These are phyloP conservation scores for Notamacropus eugenii DNA, from an alignment of 2,797 vertebrate species.

Conservation along the genomic window DNA sequence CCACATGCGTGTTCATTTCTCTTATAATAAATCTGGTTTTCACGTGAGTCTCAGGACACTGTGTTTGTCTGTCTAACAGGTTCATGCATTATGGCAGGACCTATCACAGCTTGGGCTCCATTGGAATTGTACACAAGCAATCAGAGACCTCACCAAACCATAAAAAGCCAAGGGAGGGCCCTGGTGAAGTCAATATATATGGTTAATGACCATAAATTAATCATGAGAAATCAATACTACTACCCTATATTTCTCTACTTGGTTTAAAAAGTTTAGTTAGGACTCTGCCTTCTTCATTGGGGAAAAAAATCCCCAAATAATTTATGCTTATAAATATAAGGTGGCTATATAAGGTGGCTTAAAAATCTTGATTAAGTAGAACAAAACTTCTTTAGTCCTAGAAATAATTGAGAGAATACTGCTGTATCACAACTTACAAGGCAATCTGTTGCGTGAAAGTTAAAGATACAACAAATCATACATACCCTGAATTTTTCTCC, in stretches of 20 bases:
- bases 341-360: too few relatives aligned
- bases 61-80: background rate
- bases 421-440: background rate
- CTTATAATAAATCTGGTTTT: background rate
- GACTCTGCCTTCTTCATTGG: background rate
- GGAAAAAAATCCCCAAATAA: background rate
- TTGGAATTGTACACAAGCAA: background rate
- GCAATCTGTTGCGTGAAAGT: background rate
- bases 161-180: background rate
- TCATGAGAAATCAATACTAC: background rate
- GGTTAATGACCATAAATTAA: background rate
- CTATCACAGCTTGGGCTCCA: background rate
- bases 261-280: background rate
- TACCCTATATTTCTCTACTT: background rate
- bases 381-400: background rate
- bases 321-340: too few relatives aligned
- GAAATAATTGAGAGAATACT: background rate
- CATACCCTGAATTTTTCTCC: slow-evolving; percentile 98
- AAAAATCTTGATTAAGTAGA: background rate
- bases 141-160: background rate
- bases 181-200: background rate
- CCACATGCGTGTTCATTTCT: background rate
- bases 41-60: background rate
- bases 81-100: background rate
- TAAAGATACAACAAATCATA: slow-evolving; percentile 70